Evolutionary conservation across 2,888 invertebrate species (phyloP).

Genomic region (Limnephilus lunatus): DNA sequence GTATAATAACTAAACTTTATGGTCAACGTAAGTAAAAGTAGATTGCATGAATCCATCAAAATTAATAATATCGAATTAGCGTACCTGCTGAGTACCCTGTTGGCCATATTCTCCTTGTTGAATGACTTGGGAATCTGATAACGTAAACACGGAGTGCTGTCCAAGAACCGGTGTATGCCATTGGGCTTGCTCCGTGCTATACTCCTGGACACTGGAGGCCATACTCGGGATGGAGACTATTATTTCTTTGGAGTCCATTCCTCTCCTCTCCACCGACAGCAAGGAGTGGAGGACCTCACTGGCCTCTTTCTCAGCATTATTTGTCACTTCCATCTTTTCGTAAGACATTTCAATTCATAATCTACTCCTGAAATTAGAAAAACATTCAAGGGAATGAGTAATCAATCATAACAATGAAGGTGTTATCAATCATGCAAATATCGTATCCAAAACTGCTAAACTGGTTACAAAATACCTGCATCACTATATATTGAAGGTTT

Average conservation of each 20-base stretch:
- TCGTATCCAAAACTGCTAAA: neutral
- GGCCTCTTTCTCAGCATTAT: constrained; percentile 84
- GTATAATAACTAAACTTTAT: neutral
- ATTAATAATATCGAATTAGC: neutral
- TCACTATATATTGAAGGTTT: neutral
- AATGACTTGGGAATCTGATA: constrained; percentile 72
- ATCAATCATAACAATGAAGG: neutral
- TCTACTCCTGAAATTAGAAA: constrained; percentile 14
- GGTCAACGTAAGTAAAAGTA: too few species aligned
- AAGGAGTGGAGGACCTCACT: constrained; percentile 84
- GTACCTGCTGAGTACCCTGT: constrained; percentile 62
- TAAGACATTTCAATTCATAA: constrained; percentile 70
- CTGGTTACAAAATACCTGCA: neutral
- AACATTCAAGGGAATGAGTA: neutral
- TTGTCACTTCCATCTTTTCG: constrained; percentile 81
- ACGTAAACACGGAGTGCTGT: constrained; percentile 76
- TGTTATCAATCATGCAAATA: neutral
- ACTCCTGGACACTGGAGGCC: constrained; percentile 75
- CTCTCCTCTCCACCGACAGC: constrained; percentile 81
- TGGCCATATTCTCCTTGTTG: constrained; percentile 69
- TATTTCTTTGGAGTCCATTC: constrained; percentile 78
- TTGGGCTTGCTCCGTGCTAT: constrained; percentile 77
- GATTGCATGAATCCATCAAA: neutral
- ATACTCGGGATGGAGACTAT: constrained; percentile 74
- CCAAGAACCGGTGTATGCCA: constrained; percentile 81